Percentiles rank a stretch among this genome's conserved stretches.
Evolutionary conservation across 2,797 vertebrate species (phyloP).

Genomic region (Aulostomus chinensis): DNA sequence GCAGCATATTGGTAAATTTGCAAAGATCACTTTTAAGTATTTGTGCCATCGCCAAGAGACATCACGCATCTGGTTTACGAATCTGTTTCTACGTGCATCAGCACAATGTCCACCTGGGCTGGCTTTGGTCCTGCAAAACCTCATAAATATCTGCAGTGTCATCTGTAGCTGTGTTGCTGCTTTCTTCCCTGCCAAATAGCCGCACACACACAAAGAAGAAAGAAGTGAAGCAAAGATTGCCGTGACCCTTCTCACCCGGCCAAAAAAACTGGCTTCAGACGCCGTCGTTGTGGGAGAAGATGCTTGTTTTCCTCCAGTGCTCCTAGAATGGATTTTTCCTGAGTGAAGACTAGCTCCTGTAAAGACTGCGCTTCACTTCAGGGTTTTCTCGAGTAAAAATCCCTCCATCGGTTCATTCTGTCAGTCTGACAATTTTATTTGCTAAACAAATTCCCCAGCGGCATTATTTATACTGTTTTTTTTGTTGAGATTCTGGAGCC

Average conservation of each 20-base stretch:
- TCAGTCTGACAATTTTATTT: conserved; percentile 4
- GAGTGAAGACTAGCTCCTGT: too few relatives aligned
- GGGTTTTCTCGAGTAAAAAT: too few relatives aligned
- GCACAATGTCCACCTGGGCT: conserved; percentile 11
- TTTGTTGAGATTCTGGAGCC: too few relatives aligned
- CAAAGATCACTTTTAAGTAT: neutral
- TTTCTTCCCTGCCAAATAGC: too few relatives aligned
- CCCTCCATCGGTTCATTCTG: neutral
- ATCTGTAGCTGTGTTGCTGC: too few relatives aligned
- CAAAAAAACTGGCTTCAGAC: conserved; percentile 16
- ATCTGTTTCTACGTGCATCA: conserved; percentile 23
- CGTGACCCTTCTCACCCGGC: conserved; percentile 22
- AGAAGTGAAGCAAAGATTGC: conserved; percentile 27
- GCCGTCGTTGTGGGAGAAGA: neutral
- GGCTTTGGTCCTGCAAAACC: neutral
- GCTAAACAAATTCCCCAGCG: neutral
- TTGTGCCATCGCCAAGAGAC: too few relatives aligned
- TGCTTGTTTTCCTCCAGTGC: conserved; percentile 5
- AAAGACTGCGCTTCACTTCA: too few relatives aligned
- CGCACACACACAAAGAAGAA: too few relatives aligned
- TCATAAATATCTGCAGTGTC: conserved; percentile 31
- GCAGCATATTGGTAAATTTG: neutral
- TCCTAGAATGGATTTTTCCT: neutral
- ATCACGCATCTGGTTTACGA: neutral
- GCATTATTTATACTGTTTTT: conserved; percentile 9